phyloP scores from a whole-genome alignment of 2,888 invertebrate species.

The Epirrita christyi region DNA sequence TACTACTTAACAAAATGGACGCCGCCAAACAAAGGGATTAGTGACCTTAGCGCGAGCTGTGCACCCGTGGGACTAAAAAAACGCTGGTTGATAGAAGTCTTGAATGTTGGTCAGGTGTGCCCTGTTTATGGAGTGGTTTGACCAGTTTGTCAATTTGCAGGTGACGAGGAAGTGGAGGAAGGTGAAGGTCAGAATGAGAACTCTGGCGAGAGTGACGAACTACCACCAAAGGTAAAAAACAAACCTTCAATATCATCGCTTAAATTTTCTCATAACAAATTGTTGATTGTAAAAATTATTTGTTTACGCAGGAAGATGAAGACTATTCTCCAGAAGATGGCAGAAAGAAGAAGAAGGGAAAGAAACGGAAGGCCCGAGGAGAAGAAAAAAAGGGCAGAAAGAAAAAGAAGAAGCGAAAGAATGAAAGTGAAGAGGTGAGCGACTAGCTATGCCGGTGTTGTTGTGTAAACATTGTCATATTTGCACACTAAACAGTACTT shows the following conservation, averaged over 20 bases:
- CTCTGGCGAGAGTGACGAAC: constrained; percentile 91
- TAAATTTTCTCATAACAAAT: constrained; percentile 11
- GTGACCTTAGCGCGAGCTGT: constrained; percentile 84
- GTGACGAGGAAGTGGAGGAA: constrained; percentile 90
- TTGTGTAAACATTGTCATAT: no score
- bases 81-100: constrained; percentile 53
- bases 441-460: not conserved
- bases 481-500: no score
- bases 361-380: constrained; percentile 95
- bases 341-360: constrained; percentile 96
- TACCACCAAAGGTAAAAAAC: constrained; percentile 82
- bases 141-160: constrained; percentile 78
- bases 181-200: constrained; percentile 88
- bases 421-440: constrained; percentile 92
- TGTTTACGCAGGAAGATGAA: constrained; percentile 88
- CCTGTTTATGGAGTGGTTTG: constrained; percentile 64
- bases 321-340: constrained; percentile 94
- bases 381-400: constrained; percentile 97
- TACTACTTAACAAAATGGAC: constrained; percentile 91
- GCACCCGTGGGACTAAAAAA: constrained; percentile 58
- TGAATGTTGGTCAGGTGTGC: constrained; percentile 55
- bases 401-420: constrained; percentile 97
- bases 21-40: constrained; percentile 91
- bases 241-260: constrained; percentile 7
- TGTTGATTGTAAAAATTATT: constrained; percentile 27